Conservation (phyloP, 2,888 invertebrate species). For the Steromphala cineraria region DNA sequence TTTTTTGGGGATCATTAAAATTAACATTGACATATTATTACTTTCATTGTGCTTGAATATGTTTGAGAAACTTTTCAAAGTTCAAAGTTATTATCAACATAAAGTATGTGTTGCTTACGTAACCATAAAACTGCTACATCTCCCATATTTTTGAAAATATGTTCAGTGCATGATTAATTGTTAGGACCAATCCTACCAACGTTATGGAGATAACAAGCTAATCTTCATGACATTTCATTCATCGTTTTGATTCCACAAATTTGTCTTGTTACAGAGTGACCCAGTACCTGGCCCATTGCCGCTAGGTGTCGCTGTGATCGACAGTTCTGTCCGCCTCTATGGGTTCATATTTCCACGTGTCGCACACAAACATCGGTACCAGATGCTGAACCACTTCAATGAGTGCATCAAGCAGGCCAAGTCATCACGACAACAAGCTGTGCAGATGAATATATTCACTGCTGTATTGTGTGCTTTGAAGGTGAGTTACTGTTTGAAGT, state of each 20-base stretch:
- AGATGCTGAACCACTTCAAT: conserved; percentile 97
- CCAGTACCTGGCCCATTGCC: conserved; percentile 81
- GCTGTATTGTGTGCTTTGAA: conserved; percentile 91
- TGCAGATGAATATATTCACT: conserved; percentile 95
- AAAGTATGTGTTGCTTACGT: no score
- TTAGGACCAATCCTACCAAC: no score
- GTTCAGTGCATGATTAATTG: no score
- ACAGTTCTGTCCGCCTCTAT: conserved; percentile 93
- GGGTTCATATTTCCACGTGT: conserved; percentile 96
- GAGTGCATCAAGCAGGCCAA: conserved; percentile 94
- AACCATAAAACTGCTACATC: no score
- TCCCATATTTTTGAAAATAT: no score
- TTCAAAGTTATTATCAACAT: no score
- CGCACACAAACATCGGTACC: conserved; percentile 92
- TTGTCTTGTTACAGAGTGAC: conserved; percentile 56
- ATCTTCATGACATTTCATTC: no score
- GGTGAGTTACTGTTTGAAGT: conserved; percentile 53
- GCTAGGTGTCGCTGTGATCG: conserved; percentile 95
- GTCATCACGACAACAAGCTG: conserved; percentile 93
- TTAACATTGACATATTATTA: no score
- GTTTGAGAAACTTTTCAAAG: no score
- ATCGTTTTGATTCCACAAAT: not conserved
- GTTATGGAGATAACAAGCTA: no score
- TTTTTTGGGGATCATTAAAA: no score
- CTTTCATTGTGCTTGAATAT: no score